Percentiles rank a stretch among this genome's conserved stretches.
Conservation (phyloP, 1,140 invertebrate species). For the Formica exsecta region DNA sequence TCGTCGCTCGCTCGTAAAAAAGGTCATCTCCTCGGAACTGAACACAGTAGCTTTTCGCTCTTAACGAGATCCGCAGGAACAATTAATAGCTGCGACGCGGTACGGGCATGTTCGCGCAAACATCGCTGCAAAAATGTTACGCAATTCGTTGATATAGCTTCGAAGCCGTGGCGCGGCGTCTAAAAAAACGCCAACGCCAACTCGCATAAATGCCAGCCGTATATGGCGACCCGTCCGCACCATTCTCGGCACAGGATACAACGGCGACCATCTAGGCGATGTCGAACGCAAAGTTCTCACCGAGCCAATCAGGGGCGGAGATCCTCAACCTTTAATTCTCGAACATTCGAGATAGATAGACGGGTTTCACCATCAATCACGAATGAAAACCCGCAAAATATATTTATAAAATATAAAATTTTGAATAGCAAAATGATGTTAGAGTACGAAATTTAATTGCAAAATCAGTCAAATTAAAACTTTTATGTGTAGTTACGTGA, state of each 20-base stretch:
- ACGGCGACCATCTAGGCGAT: conserved; percentile 56
- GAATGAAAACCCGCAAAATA: not conserved
- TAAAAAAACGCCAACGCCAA: conserved; percentile 54
- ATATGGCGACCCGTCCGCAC: conserved; percentile 64
- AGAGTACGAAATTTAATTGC: no score
- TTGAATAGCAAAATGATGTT: not conserved
- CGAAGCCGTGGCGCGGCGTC: conserved; percentile 46
- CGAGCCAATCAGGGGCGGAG: conserved; percentile 29
- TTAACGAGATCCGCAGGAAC: conserved; percentile 25
- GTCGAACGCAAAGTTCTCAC: conserved; percentile 45
- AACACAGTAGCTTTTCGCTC: conserved; percentile 14
- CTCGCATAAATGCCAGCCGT: conserved; percentile 72
- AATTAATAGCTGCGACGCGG: not conserved
- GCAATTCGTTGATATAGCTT: conserved; percentile 64
- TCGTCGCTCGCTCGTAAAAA: conserved; percentile 18
- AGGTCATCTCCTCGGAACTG: conserved; percentile 19
- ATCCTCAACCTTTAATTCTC: conserved; percentile 18
- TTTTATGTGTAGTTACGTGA: no score
- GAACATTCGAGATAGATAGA: not conserved
- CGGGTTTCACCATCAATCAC: no score
- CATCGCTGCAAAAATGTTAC: conserved; percentile 68
- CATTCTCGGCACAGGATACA: conserved; percentile 44
- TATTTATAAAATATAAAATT: no score
- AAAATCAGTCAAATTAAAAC: no score
- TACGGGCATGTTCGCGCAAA: conserved; percentile 10